Evolutionary conservation across 2,113 vertebrate species (phyloP), one percentile per base, ranked within the genome.

Genomic region (Phalacrocorax carbo): DNA sequence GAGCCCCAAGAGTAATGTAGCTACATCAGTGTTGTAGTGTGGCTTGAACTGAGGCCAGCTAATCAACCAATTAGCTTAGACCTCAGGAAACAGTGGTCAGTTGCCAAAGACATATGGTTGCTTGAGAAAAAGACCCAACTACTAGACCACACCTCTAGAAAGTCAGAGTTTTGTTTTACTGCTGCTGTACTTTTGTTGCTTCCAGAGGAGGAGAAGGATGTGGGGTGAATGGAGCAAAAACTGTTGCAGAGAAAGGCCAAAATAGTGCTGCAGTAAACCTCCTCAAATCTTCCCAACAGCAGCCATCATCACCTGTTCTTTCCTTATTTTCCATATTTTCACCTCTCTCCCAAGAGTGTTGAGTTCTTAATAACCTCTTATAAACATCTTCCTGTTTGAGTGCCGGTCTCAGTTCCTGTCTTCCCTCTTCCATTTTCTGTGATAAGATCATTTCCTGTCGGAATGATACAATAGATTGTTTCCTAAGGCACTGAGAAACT

Each of bases 241-340:
- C 21, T 48, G 48, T 46, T 69, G 32, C 38, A 69, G 57, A 46
- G 48, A 64, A 12, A 51, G 12, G 19, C 17, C 46, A 70, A 87
- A 77, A 64, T 5, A 3, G 13, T 51, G 11, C 14, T 51, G 22
- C 23, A 29, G 20, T 61, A 81, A 70, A 61, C 5, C 11, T 81
- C 25, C 14, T 92, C 46, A 36, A 20, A 7, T 48, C 38, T 69
- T 88, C 16, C 44, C 15, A 86, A 14, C 5, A 83, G n/a, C 54
- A 61, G 5, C 19, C 21, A 58, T 52, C 34, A 27, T 52, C 40
- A 44, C 0, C 0, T 0, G 0, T 52, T 36, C 17, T 54, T 80
- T 80, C 18, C 18, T 77, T 62, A 66, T 40, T 51, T 70, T 84
- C 36, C 12, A 4, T 87, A 73, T 66, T 82, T 90, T 66, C 42